A percentile compares a stretch with the other conserved stretches of the same genome.
phyloP scores from a whole-genome alignment of 2,888 invertebrate genomes.

The Polyommatus iphigenia region DNA sequence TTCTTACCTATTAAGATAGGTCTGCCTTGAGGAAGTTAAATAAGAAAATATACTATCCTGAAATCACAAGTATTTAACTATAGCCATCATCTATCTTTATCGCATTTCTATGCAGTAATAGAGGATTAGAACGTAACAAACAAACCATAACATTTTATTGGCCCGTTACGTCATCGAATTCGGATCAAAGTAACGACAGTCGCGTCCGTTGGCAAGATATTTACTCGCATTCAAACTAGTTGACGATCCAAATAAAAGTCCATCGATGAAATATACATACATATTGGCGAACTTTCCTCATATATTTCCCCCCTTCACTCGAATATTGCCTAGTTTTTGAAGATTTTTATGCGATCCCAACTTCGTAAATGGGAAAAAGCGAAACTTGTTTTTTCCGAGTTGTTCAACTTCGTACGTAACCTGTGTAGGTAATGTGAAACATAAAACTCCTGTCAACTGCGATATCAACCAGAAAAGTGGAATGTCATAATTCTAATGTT shows the following conservation, averaged over 20 bases:
- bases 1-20: too few species aligned
- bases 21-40: too few species aligned
- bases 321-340: conserved; percentile 31
- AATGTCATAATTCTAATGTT: neutral
- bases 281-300: conserved; percentile 46
- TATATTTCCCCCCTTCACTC: conserved; percentile 40
- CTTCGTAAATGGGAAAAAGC: conserved; percentile 29
- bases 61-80: neutral
- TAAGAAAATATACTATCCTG: too few species aligned
- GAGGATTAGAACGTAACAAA: neutral
- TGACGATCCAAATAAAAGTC: conserved; percentile 43
- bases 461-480: neutral
- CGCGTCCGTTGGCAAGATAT: conserved; percentile 34
- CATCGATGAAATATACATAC: conserved; percentile 44
- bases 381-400: conserved; percentile 24
- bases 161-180: neutral
- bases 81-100: neutral
- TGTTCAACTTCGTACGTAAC: conserved; percentile 6
- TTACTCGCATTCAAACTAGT: conserved; percentile 43
- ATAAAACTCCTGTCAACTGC: neutral
- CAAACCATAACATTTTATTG: conserved; percentile 15
- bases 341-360: conserved; percentile 27
- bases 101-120: neutral
- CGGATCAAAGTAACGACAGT: conserved; percentile 6
- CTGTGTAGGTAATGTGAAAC: conserved; percentile 2